phyloP scores from a whole-genome alignment of 2,888 invertebrate species.

The Tipula helvola region DNA sequence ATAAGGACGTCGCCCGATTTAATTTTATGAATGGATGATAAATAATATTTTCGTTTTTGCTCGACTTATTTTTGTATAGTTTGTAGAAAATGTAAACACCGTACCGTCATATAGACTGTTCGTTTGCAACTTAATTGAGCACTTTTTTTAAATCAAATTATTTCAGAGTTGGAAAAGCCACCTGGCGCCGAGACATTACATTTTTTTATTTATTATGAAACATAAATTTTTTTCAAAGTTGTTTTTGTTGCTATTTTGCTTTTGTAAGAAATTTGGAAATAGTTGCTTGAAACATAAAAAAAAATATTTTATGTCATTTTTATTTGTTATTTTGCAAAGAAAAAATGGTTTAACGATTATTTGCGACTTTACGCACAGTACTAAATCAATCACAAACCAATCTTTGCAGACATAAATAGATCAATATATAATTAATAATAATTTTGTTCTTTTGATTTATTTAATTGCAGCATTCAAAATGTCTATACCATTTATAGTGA shows the following conservation, averaged over 20 bases:
- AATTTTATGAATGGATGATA: background rate
- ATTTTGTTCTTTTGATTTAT: background rate
- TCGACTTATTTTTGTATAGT: background rate
- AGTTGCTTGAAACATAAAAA: background rate
- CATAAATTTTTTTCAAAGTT: background rate
- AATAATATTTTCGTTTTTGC: background rate
- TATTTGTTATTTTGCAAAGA: background rate
- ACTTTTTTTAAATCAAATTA: background rate
- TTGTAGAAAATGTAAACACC: background rate
- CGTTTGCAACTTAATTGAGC: background rate
- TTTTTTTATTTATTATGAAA: background rate
- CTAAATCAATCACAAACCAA: too few species aligned
- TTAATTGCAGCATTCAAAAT: background rate
- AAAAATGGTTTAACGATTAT: background rate
- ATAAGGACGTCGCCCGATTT: background rate
- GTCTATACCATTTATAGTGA: background rate
- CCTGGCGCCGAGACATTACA: background rate
- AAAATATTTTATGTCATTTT: background rate
- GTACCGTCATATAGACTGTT: background rate
- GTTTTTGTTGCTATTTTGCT: too few species aligned
- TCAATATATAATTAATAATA: background rate
- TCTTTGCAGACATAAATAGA: too few species aligned
- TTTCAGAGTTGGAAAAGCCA: background rate
- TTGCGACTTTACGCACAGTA: too few species aligned
- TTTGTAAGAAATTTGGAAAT: background rate